A percentile compares a stretch with the other conserved stretches of the same genome.
These are phyloP conservation scores for Asbolus verrucosus DNA, from an alignment of 1,140 invertebrate species.

Conservation along the genomic window DNA sequence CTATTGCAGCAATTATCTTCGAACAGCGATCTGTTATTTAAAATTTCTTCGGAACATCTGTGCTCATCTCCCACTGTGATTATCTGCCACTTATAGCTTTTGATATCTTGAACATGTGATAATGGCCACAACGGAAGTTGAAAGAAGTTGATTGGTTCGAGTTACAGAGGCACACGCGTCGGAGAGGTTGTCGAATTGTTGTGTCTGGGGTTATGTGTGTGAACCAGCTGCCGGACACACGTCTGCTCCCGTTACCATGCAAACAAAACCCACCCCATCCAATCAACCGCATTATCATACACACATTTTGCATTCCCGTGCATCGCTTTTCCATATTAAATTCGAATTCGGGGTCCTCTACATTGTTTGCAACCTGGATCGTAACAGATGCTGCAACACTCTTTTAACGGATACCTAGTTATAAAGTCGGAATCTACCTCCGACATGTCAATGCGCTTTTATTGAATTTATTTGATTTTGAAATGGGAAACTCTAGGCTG, in stretches of 20 bases:
- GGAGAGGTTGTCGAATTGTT: constrained; percentile 23
- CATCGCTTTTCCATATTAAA: constrained; percentile 10
- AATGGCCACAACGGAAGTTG: constrained; percentile 35
- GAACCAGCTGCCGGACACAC: constrained; percentile 42
- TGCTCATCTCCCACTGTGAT: no score
- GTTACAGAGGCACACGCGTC: constrained; percentile 32
- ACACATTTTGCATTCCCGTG: constrained; percentile 16
- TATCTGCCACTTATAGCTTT: no score
- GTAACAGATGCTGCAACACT: constrained; percentile 9
- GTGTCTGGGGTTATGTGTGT: constrained; percentile 19
- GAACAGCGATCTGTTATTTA: no score
- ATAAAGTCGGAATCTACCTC: constrained; percentile 2
- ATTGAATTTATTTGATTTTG: no score
- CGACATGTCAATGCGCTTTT: no score
- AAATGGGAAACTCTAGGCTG: no score
- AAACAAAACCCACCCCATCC: constrained; percentile 44
- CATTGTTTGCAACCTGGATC: not conserved
- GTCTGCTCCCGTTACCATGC: constrained; percentile 41
- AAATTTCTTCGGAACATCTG: no score
- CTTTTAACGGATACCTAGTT: not conserved
- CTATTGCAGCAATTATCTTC: no score
- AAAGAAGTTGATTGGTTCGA: constrained; percentile 18
- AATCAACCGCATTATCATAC: constrained; percentile 36
- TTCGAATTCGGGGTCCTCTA: not conserved
- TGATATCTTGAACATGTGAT: no score